Conservation (phyloP, 2,888 invertebrate species). For the Rhorus exstirpatorius region DNA sequence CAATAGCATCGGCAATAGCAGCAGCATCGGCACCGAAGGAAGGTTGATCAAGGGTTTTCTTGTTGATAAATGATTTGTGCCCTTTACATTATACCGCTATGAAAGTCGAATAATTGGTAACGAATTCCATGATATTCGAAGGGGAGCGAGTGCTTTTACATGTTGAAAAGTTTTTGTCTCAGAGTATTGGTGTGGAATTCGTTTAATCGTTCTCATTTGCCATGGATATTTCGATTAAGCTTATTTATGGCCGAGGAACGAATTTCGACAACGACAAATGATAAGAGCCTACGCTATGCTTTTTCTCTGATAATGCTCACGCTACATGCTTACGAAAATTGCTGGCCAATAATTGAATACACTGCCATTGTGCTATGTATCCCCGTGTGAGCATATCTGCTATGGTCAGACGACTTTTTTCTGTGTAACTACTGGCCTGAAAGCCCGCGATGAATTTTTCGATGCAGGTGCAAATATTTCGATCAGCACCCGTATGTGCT, state of each 20-base stretch:
- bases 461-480: conserved; percentile 53
- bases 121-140: conserved; percentile 42
- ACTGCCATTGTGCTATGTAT: conserved; percentile 12
- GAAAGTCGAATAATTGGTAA: conserved; percentile 55
- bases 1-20: conserved; percentile 33
- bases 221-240: conserved; percentile 27
- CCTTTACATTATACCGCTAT: conserved; percentile 38
- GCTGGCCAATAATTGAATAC: conserved; percentile 19
- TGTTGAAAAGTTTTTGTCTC: conserved; percentile 34
- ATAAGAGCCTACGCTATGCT: conserved; percentile 29
- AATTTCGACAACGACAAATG: conserved; percentile 32
- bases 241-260: conserved; percentile 12
- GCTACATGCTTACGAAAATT: conserved; percentile 14
- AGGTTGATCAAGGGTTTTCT: conserved; percentile 56
- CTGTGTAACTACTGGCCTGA: neutral
- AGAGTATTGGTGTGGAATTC: conserved; percentile 15
- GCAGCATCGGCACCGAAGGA: conserved; percentile 30
- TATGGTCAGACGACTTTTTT: neutral
- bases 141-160: conserved; percentile 35
- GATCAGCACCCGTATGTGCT: conserved; percentile 43
- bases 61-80: conserved; percentile 63
- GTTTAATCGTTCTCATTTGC: conserved; percentile 19
- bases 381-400: conserved; percentile 30
- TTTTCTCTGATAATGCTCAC: conserved; percentile 1
- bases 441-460: conserved; percentile 35